phyloP scores from a whole-genome alignment of 2,113 vertebrate genomes.

The Regulus satrapa region DNA sequence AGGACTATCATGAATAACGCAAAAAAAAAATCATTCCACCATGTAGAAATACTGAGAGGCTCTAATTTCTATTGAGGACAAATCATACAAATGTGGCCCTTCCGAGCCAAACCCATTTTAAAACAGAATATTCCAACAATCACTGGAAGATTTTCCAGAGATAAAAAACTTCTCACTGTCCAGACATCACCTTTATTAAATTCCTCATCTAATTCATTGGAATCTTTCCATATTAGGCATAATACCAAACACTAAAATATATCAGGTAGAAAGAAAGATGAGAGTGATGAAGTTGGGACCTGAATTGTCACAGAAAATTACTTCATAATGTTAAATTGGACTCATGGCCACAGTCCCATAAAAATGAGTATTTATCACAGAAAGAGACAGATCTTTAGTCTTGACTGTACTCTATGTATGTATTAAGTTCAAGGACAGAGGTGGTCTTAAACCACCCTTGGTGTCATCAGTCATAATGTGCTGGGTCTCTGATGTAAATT shows the following conservation, averaged over 20 bases:
- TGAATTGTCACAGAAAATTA: slow-evolving; percentile 12
- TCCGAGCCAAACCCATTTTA: slow-evolving; percentile 2
- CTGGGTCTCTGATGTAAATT: background rate
- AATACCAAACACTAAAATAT: slow-evolving; percentile 20
- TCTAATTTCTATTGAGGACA: slow-evolving; percentile 32
- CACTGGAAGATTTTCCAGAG: background rate
- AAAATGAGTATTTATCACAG: background rate
- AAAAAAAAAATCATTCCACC: slow-evolving; percentile 1
- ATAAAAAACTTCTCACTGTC: slow-evolving; percentile 6
- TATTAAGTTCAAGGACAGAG: background rate
- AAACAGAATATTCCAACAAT: slow-evolving; percentile 17
- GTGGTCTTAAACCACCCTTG: background rate
- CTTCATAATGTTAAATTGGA: slow-evolving; percentile 16
- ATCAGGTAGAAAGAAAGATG: slow-evolving; percentile 9
- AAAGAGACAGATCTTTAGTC: background rate
- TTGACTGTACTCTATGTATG: background rate
- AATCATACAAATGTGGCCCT: background rate
- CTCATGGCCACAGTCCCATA: background rate
- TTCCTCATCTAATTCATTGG: background rate
- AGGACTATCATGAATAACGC: slow-evolving; percentile 14
- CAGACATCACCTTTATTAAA: slow-evolving; percentile 27
- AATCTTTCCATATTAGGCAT: background rate
- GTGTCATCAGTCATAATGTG: background rate
- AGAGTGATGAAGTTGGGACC: background rate
- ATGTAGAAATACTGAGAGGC: background rate